Conservation (phyloP, 2,113 vertebrate genomes). For the Rattus rattus region DNA sequence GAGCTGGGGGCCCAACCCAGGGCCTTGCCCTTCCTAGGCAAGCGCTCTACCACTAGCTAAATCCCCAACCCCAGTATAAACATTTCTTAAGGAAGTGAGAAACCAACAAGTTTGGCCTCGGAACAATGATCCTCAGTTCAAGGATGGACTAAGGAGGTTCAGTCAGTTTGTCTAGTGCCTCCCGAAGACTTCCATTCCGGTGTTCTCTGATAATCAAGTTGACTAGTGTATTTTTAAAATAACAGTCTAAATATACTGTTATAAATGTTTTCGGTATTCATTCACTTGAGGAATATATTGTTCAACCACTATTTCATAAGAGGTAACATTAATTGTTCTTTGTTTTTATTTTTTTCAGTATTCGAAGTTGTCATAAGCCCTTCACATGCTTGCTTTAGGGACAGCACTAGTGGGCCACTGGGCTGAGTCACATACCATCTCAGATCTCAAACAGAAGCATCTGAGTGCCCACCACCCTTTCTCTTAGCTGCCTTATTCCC, state of each 20-base stretch:
- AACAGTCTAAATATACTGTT: not conserved
- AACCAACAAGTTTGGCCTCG: slow-evolving; percentile 44
- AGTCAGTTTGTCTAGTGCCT: not conserved
- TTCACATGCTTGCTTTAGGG: not conserved
- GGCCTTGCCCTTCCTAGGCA: no score
- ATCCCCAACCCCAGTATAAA: no score
- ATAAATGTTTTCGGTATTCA: not conserved
- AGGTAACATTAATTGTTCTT: not conserved
- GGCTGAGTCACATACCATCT: not conserved
- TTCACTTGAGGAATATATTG: not conserved
- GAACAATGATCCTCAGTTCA: slow-evolving; percentile 43
- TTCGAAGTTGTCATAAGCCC: not conserved
- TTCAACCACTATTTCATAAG: not conserved
- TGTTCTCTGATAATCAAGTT: not conserved
- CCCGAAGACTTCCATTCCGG: not conserved
- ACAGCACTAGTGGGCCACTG: not conserved
- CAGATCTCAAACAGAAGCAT: not conserved
- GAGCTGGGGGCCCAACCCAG: no score
- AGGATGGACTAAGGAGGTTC: not conserved
- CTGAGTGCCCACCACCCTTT: not conserved
- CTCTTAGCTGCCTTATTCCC: not conserved
- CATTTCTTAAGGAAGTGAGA: slow-evolving; percentile 38
- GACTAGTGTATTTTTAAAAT: not conserved
- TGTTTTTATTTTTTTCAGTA: not conserved
- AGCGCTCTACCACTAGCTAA: no score